Base-by-base conservation (phyloP, 2,113 vertebrate species). In the Pristiophorus japonicus region DNA sequence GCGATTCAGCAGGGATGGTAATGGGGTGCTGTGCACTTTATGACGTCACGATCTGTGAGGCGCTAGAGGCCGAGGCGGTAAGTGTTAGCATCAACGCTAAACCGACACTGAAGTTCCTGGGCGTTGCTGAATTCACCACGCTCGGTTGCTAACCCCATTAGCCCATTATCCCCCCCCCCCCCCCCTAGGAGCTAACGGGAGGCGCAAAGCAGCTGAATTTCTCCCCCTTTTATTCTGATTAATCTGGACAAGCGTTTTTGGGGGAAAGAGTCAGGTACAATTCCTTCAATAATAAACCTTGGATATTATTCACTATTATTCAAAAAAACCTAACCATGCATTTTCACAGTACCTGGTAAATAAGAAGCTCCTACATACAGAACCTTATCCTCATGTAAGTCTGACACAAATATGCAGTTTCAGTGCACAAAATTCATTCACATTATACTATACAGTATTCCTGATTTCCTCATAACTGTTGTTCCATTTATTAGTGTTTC, bases 401-500 rank as follows among this genome's bases (percentile, higher is more conserved):
- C 24, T 30, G 70, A 75, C 3, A 42, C n/a, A 38, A 38, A 16
- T 3, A 81, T 42, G 73, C n/a, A 42, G 87, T 90, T 62, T 59
- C 12, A 91, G 30, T 91, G 55, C 88, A 38, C 20, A 8, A 62
- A 14, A 14, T 91, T 59, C 55, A 34, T 62, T 91, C 55, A 62
- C 10, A n/a, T 91, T 1, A 91, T 62, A 55, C 27, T 1, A 91
- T 62, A 55, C 27, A 59, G 22, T 34, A 75, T 30, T 55, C 20
- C 24, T 55, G 51, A 30, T 55, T 91, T 63, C 30, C 47, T 62
- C 11, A 62, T n/a, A 34, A 91, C 4, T 5, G 34, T 62, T n/a
- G 55, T n/a, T 34, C 27, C 30, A 90, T 62, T 20, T 91, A 91
- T 62, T 62, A n/a, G 34, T 91, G 88, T 91, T 88, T 91, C 88